Evolutionary conservation across 92 coral and sea anemone species (phyloP).

Genomic region (Zoanthus sansibaricus): DNA sequence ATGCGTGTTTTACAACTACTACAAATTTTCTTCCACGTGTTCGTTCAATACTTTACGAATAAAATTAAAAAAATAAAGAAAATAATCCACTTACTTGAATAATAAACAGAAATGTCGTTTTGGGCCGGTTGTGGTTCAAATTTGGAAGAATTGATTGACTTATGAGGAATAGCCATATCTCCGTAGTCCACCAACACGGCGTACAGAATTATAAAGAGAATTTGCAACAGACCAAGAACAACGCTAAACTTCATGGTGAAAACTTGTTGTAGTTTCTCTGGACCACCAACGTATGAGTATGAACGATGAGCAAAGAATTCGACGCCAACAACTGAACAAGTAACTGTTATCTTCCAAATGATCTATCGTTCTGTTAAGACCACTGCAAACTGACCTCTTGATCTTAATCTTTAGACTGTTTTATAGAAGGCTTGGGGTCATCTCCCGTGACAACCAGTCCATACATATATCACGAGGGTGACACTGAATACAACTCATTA

Average conservation of each 20-base stretch:
- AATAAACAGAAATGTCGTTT: conserved; percentile 36
- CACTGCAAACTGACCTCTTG: no score
- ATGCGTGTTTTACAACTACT: not conserved
- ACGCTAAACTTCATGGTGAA: conserved; percentile 34
- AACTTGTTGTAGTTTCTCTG: not conserved
- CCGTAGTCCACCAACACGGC: conserved; percentile 43
- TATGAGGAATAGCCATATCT: conserved; percentile 38
- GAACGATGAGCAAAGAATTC: no score
- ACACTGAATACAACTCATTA: no score
- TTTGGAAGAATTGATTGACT: conserved; percentile 10
- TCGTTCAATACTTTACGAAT: not conserved
- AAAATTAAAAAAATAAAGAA: not conserved
- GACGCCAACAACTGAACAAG: no score
- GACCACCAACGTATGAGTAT: no score
- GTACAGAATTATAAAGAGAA: conserved; percentile 21
- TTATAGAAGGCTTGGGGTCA: no score
- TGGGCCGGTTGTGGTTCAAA: conserved; percentile 27
- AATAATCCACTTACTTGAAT: conserved; percentile 22
- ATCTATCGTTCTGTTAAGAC: no score
- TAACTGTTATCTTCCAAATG: no score
- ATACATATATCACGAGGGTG: no score
- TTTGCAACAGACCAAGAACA: conserved; percentile 17
- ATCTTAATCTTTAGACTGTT: no score
- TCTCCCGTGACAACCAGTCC: no score
- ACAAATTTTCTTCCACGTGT: not conserved